Evolutionary conservation across 2,888 invertebrate species (phyloP).

Genomic region (Bedellia somnulentella): DNA sequence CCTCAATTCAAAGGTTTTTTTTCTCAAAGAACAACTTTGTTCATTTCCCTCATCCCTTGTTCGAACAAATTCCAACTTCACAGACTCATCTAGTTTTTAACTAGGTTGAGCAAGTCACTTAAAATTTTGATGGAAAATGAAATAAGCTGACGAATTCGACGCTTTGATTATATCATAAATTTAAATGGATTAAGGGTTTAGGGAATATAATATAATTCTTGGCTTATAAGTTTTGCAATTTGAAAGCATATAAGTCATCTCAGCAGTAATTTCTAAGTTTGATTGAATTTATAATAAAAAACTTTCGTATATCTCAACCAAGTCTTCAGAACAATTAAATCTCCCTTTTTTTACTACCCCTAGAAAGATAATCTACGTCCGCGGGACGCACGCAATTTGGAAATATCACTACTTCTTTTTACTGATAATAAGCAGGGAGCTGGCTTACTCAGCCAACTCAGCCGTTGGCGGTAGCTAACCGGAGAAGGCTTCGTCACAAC

Average conservation of each 20-base stretch:
- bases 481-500: too few relatives aligned
- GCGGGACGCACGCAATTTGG: too few relatives aligned
- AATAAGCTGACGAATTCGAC: conserved; percentile 5
- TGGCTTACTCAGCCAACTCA: too few relatives aligned
- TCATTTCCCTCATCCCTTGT: conserved; percentile 45
- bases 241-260: not conserved
- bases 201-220: not conserved
- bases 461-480: too few relatives aligned
- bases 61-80: conserved; percentile 30
- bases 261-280: not conserved
- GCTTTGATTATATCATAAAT: not conserved
- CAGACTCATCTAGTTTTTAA: conserved; percentile 30
- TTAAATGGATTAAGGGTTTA: not conserved
- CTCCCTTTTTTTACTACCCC: too few relatives aligned
- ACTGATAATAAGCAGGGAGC: too few relatives aligned
- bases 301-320: too few relatives aligned
- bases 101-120: conserved; percentile 33
- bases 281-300: not conserved
- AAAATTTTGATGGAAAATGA: conserved; percentile 33
- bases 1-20: conserved; percentile 13
- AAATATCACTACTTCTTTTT: too few relatives aligned
- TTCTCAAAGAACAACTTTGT: conserved; percentile 37
- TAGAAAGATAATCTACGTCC: too few relatives aligned
- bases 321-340: too few relatives aligned
- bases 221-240: not conserved